Conservation (phyloP, 2,113 vertebrate species). For the Theristicus caerulescens region DNA sequence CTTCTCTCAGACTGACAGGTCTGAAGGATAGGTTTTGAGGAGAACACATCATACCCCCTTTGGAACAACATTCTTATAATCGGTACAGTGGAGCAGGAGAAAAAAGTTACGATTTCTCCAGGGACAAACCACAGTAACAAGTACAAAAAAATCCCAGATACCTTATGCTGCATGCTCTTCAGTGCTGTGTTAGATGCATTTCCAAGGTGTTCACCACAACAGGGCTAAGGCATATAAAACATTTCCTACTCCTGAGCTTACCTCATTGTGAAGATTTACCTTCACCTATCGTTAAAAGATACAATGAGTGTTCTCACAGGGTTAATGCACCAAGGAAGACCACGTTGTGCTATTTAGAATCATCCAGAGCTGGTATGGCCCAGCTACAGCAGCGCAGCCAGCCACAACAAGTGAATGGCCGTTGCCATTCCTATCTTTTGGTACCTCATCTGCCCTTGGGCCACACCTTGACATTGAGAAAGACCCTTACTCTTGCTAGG, state of each 20-base stretch:
- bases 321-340: neutral
- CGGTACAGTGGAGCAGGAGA: neutral
- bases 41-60: neutral
- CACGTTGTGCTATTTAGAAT: neutral
- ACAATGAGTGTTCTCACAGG: neutral
- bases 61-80: neutral
- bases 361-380: neutral
- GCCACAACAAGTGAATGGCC: neutral
- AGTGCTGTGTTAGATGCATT: neutral
- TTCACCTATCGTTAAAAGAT: neutral
- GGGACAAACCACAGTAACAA: neutral
- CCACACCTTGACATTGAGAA: neutral
- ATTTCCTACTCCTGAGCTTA: neutral
- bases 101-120: neutral
- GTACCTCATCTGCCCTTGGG: neutral
- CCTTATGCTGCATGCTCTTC: no score
- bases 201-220: neutral
- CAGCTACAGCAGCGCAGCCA: neutral
- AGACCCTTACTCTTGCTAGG: neutral
- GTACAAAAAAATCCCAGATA: neutral
- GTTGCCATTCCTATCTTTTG: neutral
- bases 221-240: neutral
- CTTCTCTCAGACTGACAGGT: neutral
- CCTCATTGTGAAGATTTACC: neutral
- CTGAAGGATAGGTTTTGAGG: neutral